These are phyloP conservation scores for Paralvinella palmiformis DNA, from an alignment of 1,140 invertebrate species.

Conservation along the genomic window DNA sequence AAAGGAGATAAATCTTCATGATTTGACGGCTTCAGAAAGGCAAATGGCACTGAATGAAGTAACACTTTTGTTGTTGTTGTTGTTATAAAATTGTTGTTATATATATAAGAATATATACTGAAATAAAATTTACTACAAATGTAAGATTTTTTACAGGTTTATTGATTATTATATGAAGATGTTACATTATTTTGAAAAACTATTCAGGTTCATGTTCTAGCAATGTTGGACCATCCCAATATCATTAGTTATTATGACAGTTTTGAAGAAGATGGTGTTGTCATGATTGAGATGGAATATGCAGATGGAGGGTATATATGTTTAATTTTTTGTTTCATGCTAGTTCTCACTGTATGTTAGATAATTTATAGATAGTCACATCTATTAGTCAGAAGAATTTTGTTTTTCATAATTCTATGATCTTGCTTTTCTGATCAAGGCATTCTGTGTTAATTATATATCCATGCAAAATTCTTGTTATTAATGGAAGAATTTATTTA, in stretches of 20 bases:
- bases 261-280: conserved; percentile 65
- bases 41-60: conserved; percentile 73
- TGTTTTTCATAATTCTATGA: conserved; percentile 6
- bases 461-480: too few relatives aligned
- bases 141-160: too few relatives aligned
- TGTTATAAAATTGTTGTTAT: too few relatives aligned
- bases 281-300: conserved; percentile 78
- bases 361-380: conserved; percentile 8
- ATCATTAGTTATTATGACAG: conserved; percentile 70
- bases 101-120: too few relatives aligned
- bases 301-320: conserved; percentile 60
- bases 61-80: too few relatives aligned
- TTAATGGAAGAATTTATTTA: too few relatives aligned
- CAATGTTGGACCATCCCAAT: conserved; percentile 67
- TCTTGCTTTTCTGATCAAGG: conserved; percentile 5
- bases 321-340: conserved; percentile 8
- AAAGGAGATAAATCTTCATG: conserved; percentile 70
- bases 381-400: neutral
- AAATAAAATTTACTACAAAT: too few relatives aligned
- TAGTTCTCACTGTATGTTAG: too few relatives aligned
- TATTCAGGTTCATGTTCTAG: conserved; percentile 59
- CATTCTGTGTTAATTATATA: too few relatives aligned
- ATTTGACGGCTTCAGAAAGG: conserved; percentile 62
- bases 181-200: too few relatives aligned
- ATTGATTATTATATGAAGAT: too few relatives aligned